Percentiles rank a stretch among this genome's conserved stretches.
phyloP scores from a whole-genome alignment of 2,113 vertebrate species.

The Dicrurus megarhynchus region DNA sequence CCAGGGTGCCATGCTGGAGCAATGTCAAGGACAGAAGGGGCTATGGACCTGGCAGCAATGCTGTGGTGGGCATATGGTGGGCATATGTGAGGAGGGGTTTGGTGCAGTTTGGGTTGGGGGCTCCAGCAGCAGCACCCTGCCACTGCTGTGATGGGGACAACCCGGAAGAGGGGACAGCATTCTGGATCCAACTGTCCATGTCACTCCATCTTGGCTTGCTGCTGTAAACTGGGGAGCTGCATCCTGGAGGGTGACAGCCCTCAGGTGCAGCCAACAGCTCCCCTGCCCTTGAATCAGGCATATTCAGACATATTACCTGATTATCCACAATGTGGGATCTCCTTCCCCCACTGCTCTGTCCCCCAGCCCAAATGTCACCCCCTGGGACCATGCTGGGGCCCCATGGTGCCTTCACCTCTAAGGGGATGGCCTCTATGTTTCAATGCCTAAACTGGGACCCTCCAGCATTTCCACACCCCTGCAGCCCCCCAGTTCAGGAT shows the following conservation, averaged over 20 bases:
- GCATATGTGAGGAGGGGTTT: neutral
- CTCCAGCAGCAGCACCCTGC: neutral
- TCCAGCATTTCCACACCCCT: neutral
- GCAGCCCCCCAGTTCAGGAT: neutral
- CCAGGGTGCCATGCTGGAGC: neutral
- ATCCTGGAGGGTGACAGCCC: neutral
- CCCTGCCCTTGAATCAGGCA: neutral
- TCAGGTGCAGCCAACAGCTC: neutral
- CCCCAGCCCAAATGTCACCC: no score
- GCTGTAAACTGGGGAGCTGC: neutral
- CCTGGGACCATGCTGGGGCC: neutral
- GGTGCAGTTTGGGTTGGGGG: neutral
- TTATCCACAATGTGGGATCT: neutral
- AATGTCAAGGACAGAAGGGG: neutral
- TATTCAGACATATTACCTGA: neutral
- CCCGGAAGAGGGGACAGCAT: neutral
- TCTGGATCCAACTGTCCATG: neutral
- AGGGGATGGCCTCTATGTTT: neutral
- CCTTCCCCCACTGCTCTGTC: neutral
- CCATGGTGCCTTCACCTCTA: neutral
- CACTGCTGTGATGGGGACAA: no score
- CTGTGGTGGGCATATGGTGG: neutral
- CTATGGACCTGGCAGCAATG: neutral
- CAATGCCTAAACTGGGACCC: rapidly evolving
- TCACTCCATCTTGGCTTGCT: neutral